Evolutionary conservation across 2,113 vertebrate species (phyloP).

Genomic region (Scartelaos histophorus): DNA sequence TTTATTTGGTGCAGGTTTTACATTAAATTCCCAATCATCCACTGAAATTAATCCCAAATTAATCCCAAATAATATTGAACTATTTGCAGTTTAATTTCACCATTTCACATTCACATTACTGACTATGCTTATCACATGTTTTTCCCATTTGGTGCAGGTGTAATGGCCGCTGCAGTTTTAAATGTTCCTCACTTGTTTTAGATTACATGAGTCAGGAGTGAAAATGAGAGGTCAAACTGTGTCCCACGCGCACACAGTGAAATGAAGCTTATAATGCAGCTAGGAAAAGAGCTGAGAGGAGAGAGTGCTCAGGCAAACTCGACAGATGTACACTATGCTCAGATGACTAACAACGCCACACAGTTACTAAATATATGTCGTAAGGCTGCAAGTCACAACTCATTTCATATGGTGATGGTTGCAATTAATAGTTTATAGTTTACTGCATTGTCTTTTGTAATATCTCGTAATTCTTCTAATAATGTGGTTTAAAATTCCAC

Average conservation of each 20-base stretch:
- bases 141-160: neutral
- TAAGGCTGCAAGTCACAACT: no score
- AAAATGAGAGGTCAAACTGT: conserved; percentile 9
- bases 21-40: no score
- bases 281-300: neutral
- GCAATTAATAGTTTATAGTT: no score
- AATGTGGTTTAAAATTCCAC: no score
- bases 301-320: conserved; percentile 2
- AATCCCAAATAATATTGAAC: neutral
- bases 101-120: neutral
- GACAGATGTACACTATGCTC: neutral
- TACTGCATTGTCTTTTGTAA: no score
- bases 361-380: neutral
- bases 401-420: no score
- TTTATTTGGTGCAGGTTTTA: no score
- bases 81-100: neutral
- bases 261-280: neutral
- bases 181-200: conserved; percentile 7
- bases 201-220: conserved; percentile 16
- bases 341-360: neutral
- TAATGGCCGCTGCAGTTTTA: neutral
- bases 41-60: no score
- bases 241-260: neutral
- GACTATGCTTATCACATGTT: neutral
- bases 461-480: no score